Evolutionary conservation across 2,888 invertebrate species (phyloP), one percentile per base, ranked within the genome.

Genomic region (Pollenia labialis): DNA sequence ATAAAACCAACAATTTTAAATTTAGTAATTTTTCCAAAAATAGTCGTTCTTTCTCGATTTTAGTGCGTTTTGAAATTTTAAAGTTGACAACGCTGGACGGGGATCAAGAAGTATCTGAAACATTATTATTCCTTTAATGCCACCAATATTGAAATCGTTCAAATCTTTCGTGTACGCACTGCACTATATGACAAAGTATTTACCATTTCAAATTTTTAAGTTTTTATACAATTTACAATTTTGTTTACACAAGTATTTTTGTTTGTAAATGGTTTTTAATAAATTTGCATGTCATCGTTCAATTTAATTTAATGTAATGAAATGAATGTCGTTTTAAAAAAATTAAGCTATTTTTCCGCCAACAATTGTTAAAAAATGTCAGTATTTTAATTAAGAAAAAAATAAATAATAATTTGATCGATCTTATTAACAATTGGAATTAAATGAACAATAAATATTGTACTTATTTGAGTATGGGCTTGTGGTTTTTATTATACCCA

Each of bases 321-420:
- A 71, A 44, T 56, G 54, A 8, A 44, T 71, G 54, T 71, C 56
- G n/a, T 23, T 18, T 32, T 6, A 6, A 32, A 32, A 32, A 56
- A 56, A 56, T 10, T 56, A 23, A 23, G 23, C 23, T 11, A 18
- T 56, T 18, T 56, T 23, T 23, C 56, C 11, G 8, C 10, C 11
- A 23, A 56, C 23, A 71, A 71, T 54, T 54, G 42, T 54, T 68
- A 32, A n/a, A 16, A 68, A 68, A 69, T 54, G 16, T 16, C 44
- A 14, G 4, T 16, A 56, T 14, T 44, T 1, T 48, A 23, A 56
- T 10, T 60, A 32, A 12, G 56, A 48, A 7, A 3, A 71, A 56
- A 46, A 18, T 12, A 12, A 7, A 58, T 40, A 58, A 14, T 32
- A 40, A 58, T 12, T 58, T 58, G 40, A 58, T 40, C n/a, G 32